Conservation (phyloP, 2,888 invertebrate genomes). For the Drosophila paracracens region DNA sequence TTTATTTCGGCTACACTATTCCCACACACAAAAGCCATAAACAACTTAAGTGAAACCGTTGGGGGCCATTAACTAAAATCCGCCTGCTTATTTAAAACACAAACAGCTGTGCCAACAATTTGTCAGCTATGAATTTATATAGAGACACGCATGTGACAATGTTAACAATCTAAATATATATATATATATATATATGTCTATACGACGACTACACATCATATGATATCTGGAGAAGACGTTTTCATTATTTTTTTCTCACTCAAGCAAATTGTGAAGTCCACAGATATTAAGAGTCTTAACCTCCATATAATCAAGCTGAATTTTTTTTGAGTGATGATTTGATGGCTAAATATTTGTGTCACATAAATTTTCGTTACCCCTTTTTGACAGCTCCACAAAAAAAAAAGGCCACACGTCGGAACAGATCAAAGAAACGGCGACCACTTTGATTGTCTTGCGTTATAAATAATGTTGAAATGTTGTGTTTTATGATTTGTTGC, state of each 20-base stretch:
- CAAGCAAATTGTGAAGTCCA: constrained; percentile 28
- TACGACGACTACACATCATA: constrained; percentile 8
- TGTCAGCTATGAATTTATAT: constrained; percentile 62
- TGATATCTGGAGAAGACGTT: constrained; percentile 21
- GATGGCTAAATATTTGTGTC: constrained; percentile 74
- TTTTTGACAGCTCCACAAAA: constrained; percentile 53
- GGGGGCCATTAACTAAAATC: constrained; percentile 79
- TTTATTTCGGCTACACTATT: constrained; percentile 34
- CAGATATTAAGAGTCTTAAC: constrained; percentile 61
- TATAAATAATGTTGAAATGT: constrained; percentile 71
- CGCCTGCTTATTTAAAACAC: constrained; percentile 75
- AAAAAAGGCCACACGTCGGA: constrained; percentile 67
- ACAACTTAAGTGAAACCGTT: constrained; percentile 81
- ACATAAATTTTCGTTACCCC: constrained; percentile 69
- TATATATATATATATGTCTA: constrained; percentile 2
- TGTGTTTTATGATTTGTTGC: constrained; percentile 70
- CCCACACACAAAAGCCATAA: constrained; percentile 70
- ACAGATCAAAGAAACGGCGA: constrained; percentile 67
- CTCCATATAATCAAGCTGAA: constrained; percentile 47
- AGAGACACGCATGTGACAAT: constrained; percentile 35
- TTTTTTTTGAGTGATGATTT: constrained; percentile 50
- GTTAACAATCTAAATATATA: constrained; percentile 24
- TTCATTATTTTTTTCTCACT: constrained; percentile 21
- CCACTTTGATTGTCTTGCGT: constrained; percentile 66
- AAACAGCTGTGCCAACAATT: constrained; percentile 79